Evolutionary conservation across 1,140 invertebrate species (phyloP), one percentile per base, ranked within the genome.

Genomic region (Samia ricini): DNA sequence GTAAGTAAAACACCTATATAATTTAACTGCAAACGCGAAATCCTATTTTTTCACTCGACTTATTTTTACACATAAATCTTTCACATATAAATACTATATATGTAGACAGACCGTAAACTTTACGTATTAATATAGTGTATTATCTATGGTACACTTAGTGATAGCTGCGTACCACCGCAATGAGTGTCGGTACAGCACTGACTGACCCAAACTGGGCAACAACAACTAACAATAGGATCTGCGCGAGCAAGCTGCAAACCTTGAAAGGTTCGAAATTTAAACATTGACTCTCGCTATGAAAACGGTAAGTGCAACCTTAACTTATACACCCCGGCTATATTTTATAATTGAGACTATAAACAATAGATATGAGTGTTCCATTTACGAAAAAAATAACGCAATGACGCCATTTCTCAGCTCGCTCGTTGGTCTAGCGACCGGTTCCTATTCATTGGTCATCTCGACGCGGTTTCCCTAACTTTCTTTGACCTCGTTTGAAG

Each of bases 401-500:
- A 55, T 66, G 65, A 64, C 60, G 71, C 69, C 64, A 61, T 70
- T 68, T 74, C 63, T 60, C 63, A 55, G 57, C 59, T 60, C 70
- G 61, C 60, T 66, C 61, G 56, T 63, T 42, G 26, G 6, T 29
- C 33, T 18, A 2, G 51, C 64, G 66, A 85, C 79, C 75, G 77
- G 81, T 84, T 83, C 68, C 65, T 66, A 74, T 52, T 59, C 50
- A 68, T 81, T 78, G 74, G 70, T 72, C 73, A 78, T 81, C 75
- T 78, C 81, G 63, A 36, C 66, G 72, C 67, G 68, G 64, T 83
- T 84, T 83, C 81, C 79, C 79, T 77, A 85, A 85, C 84, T 87
- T 87, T 87, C 84, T 87, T 85, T 74, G 82, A 81, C 84, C 84
- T 70, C 78, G 74, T 76, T 87, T 71, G 66, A 18, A 52, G 22